Evolutionary conservation across 2,797 vertebrate species (phyloP).

Genomic region (Ataeniobius toweri): DNA sequence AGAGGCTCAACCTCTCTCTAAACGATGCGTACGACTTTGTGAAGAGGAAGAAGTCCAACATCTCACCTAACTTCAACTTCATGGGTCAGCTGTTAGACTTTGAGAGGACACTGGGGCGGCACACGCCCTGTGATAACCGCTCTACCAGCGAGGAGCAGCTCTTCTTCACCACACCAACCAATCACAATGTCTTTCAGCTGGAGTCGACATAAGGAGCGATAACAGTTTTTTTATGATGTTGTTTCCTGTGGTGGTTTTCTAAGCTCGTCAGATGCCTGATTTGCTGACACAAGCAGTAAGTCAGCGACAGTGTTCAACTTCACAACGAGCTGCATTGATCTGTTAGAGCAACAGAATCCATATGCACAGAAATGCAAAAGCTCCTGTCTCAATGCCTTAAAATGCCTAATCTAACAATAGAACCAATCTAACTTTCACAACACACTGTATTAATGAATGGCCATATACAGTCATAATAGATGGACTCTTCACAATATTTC

Average conservation of each 20-base stretch:
- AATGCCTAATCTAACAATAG: slow-evolving; percentile 34
- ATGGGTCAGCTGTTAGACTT: slow-evolving; percentile 98
- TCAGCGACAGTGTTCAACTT: slow-evolving; percentile 42
- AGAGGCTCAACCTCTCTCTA: slow-evolving; percentile 93
- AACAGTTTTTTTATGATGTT: slow-evolving; percentile 5
- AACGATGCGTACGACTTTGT: slow-evolving; percentile 97
- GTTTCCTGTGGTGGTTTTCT: slow-evolving; percentile 38
- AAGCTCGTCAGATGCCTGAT: slow-evolving; percentile 36
- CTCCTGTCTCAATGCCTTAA: slow-evolving; percentile 69
- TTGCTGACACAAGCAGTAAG: slow-evolving; percentile 40
- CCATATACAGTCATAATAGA: slow-evolving; percentile 52
- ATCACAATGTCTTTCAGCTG: slow-evolving; percentile 95
- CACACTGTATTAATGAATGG: slow-evolving; percentile 48
- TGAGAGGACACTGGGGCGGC: slow-evolving; percentile 91
- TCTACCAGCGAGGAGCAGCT: slow-evolving; percentile 75
- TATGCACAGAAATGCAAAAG: slow-evolving; percentile 28
- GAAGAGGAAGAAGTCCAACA: slow-evolving; percentile 97
- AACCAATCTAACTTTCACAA: slow-evolving; percentile 38
- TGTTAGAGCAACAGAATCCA: slow-evolving; percentile 33
- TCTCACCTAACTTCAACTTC: slow-evolving; percentile 98
- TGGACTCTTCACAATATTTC: slow-evolving; percentile 56
- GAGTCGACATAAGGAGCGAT: slow-evolving; percentile 86
- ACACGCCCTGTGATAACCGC: slow-evolving; percentile 92
- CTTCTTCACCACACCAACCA: slow-evolving; percentile 91
- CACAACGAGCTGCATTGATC: slow-evolving; percentile 46